Base-by-base conservation (phyloP, 2,113 vertebrate species). In the Corythaixoides concolor region DNA sequence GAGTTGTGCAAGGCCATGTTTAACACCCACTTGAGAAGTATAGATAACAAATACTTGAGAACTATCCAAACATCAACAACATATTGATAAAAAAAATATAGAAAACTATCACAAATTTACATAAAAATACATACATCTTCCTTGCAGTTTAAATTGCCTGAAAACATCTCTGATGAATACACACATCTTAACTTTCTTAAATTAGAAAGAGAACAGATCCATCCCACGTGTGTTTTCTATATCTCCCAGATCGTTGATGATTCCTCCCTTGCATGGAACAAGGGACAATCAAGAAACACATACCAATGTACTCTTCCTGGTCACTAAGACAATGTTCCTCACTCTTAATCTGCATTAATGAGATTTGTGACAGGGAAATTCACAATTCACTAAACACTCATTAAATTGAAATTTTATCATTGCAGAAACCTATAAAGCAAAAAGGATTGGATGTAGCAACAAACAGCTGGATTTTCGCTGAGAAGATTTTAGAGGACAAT, bases 141-240 rank as follows among this genome's bases (percentile, higher is more conserved):
- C 77, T 93, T 74, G 68, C 39, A 78, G 75, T 88, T 94, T 83
- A 91, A 94, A 85, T 50, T 80, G 55, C 32, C 82, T 93, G 81
- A 95, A 95, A 89, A 83, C 49, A 73, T 66, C 94, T 91, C 53
- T 83, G 86, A 66, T 53, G 83, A 63, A 79, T 70, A 90, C 70
- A 93, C 43, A 55, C 2, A 7, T 45, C 26, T 28, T 64, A 86
- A 66, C 15, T 77, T 68, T 64, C 75, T 85, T 72, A 85, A 95
- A 95, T 68, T 53, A 88, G 88, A 91, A 94, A 83, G 80, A 77
- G 73, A 93, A 69, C 16, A 70, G 73, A 58, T 14, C 14, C 39
- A 84, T 82, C 11, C 13, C 72, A 32, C 0, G 2, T 58, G 33
- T 5, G 30, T 86, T 94, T 89, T 89, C 76, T 39, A 0, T 32